phyloP scores from a whole-genome alignment of 2,113 vertebrate genomes.

The Cygnus buccinator region DNA sequence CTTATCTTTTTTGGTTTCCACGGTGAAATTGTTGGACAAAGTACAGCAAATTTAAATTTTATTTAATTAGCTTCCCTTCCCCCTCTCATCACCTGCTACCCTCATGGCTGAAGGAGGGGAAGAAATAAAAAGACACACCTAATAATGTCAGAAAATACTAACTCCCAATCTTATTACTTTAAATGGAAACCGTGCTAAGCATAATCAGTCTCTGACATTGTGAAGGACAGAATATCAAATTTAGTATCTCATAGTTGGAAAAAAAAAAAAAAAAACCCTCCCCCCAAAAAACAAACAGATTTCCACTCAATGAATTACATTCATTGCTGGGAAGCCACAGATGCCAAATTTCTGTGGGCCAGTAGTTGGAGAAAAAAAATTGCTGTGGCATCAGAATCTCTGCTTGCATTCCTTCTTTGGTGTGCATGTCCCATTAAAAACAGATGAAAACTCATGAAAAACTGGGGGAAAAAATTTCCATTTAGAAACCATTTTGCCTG shows the following conservation, averaged over 20 bases:
- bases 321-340: neutral
- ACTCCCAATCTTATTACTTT: neutral
- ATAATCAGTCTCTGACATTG: neutral
- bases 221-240: neutral
- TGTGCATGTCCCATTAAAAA: neutral
- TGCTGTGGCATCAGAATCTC: conserved; percentile 10
- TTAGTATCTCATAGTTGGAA: neutral
- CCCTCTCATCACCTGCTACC: accelerated
- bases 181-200: neutral
- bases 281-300: neutral
- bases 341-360: conserved; percentile 46
- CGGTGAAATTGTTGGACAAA: neutral
- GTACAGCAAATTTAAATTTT: neutral
- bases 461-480: neutral
- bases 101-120: neutral
- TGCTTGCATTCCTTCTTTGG: conserved; percentile 24
- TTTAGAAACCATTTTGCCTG: neutral
- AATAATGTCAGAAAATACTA: neutral
- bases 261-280: neutral
- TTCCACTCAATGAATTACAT: conserved; percentile 33
- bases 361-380: conserved; percentile 12
- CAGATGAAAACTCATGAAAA: neutral
- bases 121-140: neutral
- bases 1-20: neutral
- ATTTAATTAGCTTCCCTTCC: neutral